These are phyloP conservation scores for Diorhabda sublineata DNA, from an alignment of 1,140 invertebrate species.

Conservation along the genomic window DNA sequence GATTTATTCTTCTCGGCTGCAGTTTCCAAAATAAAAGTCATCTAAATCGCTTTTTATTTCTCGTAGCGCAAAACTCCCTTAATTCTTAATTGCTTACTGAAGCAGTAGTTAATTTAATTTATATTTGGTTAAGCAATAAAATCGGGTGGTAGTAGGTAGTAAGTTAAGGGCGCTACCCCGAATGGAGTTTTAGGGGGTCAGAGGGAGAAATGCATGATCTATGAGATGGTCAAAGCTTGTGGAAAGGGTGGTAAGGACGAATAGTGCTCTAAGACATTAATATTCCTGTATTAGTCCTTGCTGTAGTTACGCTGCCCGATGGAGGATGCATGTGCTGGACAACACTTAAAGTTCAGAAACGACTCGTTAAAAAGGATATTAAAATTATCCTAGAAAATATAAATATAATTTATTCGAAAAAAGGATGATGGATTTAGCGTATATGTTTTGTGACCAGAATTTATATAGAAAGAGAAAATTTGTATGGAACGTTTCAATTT, in stretches of 20 bases:
- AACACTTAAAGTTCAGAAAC: slow-evolving; percentile 31
- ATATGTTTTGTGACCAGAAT: no score
- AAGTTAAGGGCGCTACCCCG: slow-evolving; percentile 11
- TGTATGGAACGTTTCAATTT: no score
- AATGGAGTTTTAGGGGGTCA: neutral
- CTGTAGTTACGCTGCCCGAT: neutral
- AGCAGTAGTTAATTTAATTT: slow-evolving; percentile 49
- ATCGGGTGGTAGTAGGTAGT: slow-evolving; percentile 36
- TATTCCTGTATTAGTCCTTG: slow-evolving; percentile 39
- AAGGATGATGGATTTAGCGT: no score
- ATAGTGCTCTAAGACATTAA: slow-evolving; percentile 45
- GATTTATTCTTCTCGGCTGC: slow-evolving; percentile 26
- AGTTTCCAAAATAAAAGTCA: slow-evolving; percentile 34
- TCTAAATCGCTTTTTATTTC: slow-evolving; percentile 45
- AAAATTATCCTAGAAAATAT: no score
- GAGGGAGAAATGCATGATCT: slow-evolving; percentile 38
- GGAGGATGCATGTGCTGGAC: slow-evolving; percentile 39
- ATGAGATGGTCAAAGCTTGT: slow-evolving; percentile 38
- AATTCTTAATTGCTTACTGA: slow-evolving; percentile 48
- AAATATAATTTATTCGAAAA: no score
- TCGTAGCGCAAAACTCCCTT: slow-evolving; percentile 39
- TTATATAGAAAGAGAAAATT: no score
- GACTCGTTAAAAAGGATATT: neutral
- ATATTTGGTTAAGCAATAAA: slow-evolving; percentile 48
- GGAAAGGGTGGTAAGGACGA: slow-evolving; percentile 41